Conservation (phyloP, 2,113 vertebrate genomes). For the Aleadryas rufinucha region DNA sequence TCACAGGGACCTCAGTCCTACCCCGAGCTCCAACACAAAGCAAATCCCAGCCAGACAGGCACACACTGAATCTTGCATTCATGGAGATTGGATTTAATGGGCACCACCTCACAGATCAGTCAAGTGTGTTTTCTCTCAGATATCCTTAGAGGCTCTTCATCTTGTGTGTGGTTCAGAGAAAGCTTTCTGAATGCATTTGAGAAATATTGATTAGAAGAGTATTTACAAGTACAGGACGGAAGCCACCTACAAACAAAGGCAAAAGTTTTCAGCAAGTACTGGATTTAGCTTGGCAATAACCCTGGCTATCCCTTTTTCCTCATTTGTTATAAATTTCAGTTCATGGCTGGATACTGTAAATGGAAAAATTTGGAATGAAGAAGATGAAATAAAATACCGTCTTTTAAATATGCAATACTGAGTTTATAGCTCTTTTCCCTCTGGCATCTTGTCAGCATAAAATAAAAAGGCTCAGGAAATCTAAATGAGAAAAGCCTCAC, state of each 20-base stretch:
- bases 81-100: accelerated
- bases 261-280: background rate
- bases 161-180: background rate
- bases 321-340: background rate
- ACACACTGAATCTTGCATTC: background rate
- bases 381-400: slow-evolving; percentile 31
- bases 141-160: background rate
- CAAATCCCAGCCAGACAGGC: background rate
- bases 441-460: slow-evolving; percentile 49
- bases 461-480: slow-evolving; percentile 36
- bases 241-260: background rate
- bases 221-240: background rate
- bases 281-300: background rate
- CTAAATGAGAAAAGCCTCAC: slow-evolving; percentile 24
- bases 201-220: background rate
- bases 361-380: background rate
- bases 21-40: background rate
- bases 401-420: slow-evolving; percentile 38
- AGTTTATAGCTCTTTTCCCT: slow-evolving; percentile 27
- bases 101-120: background rate
- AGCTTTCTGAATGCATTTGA: background rate
- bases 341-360: background rate
- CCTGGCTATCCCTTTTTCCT: background rate
- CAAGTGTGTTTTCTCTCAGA: background rate
- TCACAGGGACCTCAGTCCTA: background rate